These are phyloP conservation scores for Haemorhous mexicanus DNA, from an alignment of 2,113 vertebrate species.

Conservation along the genomic window DNA sequence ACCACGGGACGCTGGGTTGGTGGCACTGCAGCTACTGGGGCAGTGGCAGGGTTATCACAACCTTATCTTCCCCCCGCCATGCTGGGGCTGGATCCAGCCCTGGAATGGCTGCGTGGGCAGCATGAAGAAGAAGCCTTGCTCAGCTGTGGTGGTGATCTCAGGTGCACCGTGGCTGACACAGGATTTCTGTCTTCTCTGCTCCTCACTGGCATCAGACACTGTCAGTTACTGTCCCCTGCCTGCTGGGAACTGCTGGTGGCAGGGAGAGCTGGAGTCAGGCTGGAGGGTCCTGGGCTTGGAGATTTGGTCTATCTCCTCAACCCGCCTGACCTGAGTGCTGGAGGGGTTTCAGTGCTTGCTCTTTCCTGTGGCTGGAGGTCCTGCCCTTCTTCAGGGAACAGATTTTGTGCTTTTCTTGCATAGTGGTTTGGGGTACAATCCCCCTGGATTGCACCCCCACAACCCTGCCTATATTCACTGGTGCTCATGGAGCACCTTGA, in stretches of 20 bases:
- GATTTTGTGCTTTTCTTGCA: background rate
- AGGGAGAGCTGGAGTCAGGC: background rate
- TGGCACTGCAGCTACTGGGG: background rate
- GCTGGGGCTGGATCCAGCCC: background rate
- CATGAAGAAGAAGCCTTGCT: background rate
- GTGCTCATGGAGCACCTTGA: background rate
- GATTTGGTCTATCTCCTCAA: background rate
- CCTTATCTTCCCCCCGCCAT: background rate
- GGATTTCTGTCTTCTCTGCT: background rate
- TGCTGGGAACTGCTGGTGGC: background rate
- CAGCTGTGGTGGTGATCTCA: fast-evolving
- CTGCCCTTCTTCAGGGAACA: background rate
- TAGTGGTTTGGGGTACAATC: background rate
- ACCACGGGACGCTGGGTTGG: background rate
- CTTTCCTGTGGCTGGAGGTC: background rate
- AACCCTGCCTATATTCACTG: background rate
- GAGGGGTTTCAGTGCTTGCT: background rate
- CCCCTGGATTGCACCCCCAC: background rate
- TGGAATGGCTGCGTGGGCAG: fast-evolving
- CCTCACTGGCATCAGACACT: background rate
- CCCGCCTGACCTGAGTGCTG: background rate
- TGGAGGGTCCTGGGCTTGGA: background rate
- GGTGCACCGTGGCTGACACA: fast-evolving
- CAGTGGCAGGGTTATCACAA: background rate
- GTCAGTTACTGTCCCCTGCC: background rate